Percentiles rank a stretch among this genome's conserved stretches.
These are phyloP conservation scores for Chrysomallon squamiferum DNA, from an alignment of 1,140 invertebrate genomes.

Conservation along the genomic window DNA sequence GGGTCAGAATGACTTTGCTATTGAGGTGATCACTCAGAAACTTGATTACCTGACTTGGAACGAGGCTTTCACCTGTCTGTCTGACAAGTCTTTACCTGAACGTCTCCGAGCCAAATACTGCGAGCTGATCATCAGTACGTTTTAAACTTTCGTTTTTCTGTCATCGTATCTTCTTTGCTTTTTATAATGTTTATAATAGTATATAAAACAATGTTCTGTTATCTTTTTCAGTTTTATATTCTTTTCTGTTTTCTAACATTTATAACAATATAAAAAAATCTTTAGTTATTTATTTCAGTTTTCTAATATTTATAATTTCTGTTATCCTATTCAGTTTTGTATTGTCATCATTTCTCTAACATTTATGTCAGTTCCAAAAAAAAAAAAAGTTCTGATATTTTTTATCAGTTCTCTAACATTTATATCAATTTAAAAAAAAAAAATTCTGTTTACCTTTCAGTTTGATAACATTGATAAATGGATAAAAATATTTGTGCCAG, in stretches of 20 bases:
- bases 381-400: no score
- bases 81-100: conserved; percentile 52
- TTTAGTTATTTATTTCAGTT: no score
- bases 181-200: neutral
- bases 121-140: conserved; percentile 58
- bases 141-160: neutral
- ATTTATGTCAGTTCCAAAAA: no score
- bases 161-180: neutral
- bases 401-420: no score
- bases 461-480: no score
- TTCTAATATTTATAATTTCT: no score
- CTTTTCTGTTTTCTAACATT: neutral
- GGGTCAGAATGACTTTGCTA: conserved; percentile 60
- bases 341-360: no score
- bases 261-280: no score
- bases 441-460: no score
- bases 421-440: no score
- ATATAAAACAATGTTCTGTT: neutral
- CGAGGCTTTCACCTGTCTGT: conserved; percentile 57
- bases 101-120: conserved; percentile 59
- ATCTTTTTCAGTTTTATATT: neutral
- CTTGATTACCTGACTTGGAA: conserved; percentile 61
- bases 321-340: no score
- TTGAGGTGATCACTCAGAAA: conserved; percentile 57
- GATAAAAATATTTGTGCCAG: no score